Evolutionary conservation across 2,797 vertebrate genomes (phyloP).

Genomic region (Crocidura indochinensis): DNA sequence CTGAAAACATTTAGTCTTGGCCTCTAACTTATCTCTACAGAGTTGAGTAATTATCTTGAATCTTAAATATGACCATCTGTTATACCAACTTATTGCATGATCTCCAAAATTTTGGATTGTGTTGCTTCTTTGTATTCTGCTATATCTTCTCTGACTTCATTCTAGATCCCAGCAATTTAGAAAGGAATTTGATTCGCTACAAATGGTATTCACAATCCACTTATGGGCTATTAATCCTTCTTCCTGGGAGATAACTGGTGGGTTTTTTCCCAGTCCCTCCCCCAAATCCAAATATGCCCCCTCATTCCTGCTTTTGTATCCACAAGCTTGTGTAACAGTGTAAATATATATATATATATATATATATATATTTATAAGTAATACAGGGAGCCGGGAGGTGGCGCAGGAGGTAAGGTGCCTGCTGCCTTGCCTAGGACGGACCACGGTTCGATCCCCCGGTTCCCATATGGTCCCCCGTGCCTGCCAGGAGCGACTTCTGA

Average conservation of each 20-base stretch:
- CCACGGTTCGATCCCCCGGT: no score
- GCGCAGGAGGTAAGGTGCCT: no score
- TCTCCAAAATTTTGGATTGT: neutral
- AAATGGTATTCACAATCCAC: neutral
- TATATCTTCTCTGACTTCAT: neutral
- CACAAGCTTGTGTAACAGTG: neutral
- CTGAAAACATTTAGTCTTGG: constrained; percentile 11
- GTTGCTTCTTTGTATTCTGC: neutral
- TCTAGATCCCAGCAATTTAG: constrained; percentile 14
- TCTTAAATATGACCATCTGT: constrained; percentile 29
- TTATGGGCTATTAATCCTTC: neutral
- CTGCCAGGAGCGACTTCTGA: no score
- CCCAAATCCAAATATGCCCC: neutral
- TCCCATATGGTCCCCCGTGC: no score
- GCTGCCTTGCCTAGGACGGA: no score
- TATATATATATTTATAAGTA: no score
- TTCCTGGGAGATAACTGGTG: neutral
- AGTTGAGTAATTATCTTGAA: neutral
- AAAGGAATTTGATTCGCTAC: neutral
- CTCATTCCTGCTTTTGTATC: constrained; percentile 46
- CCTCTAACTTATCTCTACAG: constrained; percentile 25
- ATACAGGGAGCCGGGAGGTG: no score
- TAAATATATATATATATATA: no score
- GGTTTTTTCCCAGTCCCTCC: neutral
- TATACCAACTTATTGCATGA: neutral